Conservation (phyloP, 2,888 invertebrate genomes). For the Brachypalpus laphriformis region DNA sequence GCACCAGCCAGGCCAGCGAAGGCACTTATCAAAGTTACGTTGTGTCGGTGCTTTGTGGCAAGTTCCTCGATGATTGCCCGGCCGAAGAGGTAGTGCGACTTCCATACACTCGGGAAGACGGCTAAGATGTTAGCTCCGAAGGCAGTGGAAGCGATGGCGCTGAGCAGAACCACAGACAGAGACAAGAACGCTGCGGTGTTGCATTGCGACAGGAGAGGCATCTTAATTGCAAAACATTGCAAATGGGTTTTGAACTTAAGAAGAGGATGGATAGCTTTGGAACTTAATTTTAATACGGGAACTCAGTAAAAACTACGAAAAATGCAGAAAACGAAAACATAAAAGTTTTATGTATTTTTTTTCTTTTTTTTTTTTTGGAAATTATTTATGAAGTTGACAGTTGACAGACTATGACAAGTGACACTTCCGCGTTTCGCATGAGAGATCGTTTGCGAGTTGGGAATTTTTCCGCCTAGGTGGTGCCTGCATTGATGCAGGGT, state of each 20-base stretch:
- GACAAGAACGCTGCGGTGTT: conserved; percentile 63
- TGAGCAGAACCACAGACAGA: conserved; percentile 67
- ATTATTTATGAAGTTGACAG: conserved; percentile 53
- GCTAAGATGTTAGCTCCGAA: conserved; percentile 80
- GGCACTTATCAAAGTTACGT: conserved; percentile 81
- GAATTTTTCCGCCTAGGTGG: background rate
- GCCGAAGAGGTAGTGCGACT: conserved; percentile 81
- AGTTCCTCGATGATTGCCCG: conserved; percentile 79
- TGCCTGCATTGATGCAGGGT: background rate
- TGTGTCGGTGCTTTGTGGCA: conserved; percentile 77
- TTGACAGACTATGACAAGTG: background rate
- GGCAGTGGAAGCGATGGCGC: conserved; percentile 19
- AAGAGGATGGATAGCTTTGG: background rate
- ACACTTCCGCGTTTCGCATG: conserved; percentile 39
- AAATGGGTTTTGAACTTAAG: conserved; percentile 22
- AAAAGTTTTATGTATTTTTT: conserved; percentile 40
- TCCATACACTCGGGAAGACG: conserved; percentile 81
- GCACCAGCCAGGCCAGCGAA: conserved; percentile 66
- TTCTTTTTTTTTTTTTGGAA: no score
- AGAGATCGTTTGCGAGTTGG: background rate
- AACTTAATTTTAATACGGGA: conserved; percentile 20
- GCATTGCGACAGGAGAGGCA: conserved; percentile 62
- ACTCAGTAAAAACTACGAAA: conserved; percentile 30
- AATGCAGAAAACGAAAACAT: conserved; percentile 64
- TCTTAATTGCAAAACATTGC: conserved; percentile 62